Evolutionary conservation across 2,797 vertebrate genomes (phyloP).

Genomic region (Pelobates cultripes): DNA sequence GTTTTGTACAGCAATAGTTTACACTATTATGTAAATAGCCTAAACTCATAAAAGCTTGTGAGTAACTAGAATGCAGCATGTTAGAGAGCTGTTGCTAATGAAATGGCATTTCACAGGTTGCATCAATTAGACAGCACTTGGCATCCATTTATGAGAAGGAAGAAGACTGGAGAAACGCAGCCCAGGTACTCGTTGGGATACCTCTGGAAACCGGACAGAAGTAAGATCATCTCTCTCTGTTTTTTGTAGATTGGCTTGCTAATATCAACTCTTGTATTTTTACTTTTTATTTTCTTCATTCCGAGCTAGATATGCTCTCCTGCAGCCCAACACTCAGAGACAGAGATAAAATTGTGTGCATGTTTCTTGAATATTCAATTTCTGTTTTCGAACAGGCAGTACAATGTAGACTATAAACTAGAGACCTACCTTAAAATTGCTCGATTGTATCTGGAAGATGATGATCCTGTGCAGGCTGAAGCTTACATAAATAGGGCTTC

Average conservation of each 20-base stretch:
- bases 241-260: too few species aligned
- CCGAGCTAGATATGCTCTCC: too few species aligned
- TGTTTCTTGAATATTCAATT: too few species aligned
- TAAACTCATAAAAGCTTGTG: too few species aligned
- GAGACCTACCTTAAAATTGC: constrained; percentile 98
- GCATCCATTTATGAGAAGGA: constrained; percentile 98
- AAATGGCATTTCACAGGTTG: constrained; percentile 76
- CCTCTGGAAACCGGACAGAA: constrained; percentile 97
- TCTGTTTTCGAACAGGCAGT: constrained; percentile 78
- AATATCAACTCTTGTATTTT: too few species aligned
- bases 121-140: constrained; percentile 97
- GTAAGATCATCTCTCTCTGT: constrained; percentile 69
- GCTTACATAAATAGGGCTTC: constrained; percentile 98
- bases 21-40: too few species aligned
- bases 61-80: too few species aligned
- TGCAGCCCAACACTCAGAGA: too few species aligned
- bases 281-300: too few species aligned
- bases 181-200: constrained; percentile 96
- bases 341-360: too few species aligned
- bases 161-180: constrained; percentile 97
- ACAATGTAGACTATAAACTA: constrained; percentile 97
- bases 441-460: constrained; percentile 93
- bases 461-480: constrained; percentile 96
- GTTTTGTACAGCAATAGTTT: too few species aligned
- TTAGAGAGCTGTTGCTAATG: too few species aligned